Conservation (phyloP, 2,797 vertebrate species). For the Setipinna tenuifilis region DNA sequence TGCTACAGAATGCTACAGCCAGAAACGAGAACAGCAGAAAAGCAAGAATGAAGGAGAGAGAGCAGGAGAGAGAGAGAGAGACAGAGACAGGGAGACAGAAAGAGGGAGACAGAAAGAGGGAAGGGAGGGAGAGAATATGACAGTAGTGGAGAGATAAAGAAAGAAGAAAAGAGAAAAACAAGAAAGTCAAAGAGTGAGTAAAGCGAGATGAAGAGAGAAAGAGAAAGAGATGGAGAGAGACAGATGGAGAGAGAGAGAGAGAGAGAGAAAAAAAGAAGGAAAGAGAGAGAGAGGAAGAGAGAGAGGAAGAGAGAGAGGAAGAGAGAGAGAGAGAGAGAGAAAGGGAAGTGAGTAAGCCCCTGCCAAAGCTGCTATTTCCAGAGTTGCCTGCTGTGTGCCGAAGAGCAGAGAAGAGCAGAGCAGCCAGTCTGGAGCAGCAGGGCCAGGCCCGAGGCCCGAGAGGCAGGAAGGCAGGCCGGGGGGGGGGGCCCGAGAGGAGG, state of each 20-base stretch:
- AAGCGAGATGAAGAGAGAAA: no score
- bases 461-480: neutral
- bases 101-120: no score
- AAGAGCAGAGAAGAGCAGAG: neutral
- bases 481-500: conserved; percentile 13
- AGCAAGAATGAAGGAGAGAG: neutral
- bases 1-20: conserved; percentile 61
- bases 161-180: no score
- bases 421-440: neutral
- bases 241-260: no score
- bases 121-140: no score
- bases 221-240: no score
- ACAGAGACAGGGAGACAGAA: neutral
- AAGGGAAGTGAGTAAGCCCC: neutral
- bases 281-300: neutral
- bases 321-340: neutral
- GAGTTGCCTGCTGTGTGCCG: neutral
- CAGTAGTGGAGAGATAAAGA: no score
- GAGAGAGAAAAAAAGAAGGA: no score
- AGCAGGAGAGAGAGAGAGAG: neutral
- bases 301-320: neutral
- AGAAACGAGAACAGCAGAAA: neutral
- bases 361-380: conserved; percentile 19
- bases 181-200: no score
- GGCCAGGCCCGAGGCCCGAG: neutral